Evolutionary conservation across 2,888 invertebrate genomes (phyloP).

Genomic region (Yponomeuta plumbellus): DNA sequence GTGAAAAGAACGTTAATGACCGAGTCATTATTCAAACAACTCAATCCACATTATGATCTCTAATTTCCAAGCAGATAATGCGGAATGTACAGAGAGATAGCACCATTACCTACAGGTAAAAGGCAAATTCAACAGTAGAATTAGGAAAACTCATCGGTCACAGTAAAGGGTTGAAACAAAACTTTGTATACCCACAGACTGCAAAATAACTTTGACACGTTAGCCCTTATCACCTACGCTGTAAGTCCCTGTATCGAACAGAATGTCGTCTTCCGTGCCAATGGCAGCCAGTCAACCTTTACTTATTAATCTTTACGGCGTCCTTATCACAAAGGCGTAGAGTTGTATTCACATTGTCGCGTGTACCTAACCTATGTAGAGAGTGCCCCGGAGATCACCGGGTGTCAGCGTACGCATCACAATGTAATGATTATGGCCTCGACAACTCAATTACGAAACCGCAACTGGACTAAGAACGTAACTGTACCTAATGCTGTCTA

Average conservation of each 20-base stretch:
- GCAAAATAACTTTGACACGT: too few species aligned
- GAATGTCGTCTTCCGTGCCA: too few species aligned
- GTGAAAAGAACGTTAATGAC: neutral
- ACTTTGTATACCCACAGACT: too few species aligned
- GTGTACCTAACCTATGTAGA: neutral
- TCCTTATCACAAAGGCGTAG: neutral
- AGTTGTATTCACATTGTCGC: neutral
- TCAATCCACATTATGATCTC: neutral
- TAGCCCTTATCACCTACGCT: too few species aligned
- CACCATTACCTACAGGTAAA: too few species aligned
- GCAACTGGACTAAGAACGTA: slow-evolving; percentile 15
- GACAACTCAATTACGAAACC: slow-evolving; percentile 18
- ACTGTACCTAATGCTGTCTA: neutral
- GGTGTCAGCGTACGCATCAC: slow-evolving; percentile 4
- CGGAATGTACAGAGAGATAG: neutral
- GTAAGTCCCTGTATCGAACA: too few species aligned
- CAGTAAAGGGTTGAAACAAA: too few species aligned
- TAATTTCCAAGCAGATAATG: neutral
- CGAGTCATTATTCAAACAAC: neutral
- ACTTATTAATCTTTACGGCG: too few species aligned
- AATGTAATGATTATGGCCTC: slow-evolving; percentile 21
- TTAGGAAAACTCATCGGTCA: too few species aligned
- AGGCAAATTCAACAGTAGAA: too few species aligned
- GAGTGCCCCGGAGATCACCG: neutral
- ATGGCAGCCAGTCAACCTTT: too few species aligned